Conservation (phyloP, 2,113 vertebrate species). For the Apus apus region DNA sequence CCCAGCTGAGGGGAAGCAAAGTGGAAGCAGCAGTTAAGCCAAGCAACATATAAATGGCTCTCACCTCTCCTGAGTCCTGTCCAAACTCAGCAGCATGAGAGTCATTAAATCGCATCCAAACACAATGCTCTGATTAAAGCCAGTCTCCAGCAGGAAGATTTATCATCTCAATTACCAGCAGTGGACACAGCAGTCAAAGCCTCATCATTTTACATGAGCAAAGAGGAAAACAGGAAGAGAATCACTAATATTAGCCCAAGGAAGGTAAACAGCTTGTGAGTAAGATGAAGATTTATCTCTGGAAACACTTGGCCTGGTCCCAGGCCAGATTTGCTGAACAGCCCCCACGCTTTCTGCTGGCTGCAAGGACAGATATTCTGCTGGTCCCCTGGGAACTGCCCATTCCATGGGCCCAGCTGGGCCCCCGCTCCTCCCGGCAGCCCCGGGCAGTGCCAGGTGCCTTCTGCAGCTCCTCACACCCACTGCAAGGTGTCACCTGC, state of each 20-base stretch:
- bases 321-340: conserved; percentile 27
- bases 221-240: conserved; percentile 68
- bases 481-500: no score
- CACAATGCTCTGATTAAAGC: conserved; percentile 75
- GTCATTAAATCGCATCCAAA: conserved; percentile 75
- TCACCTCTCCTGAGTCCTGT: conserved; percentile 26
- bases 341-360: background rate
- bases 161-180: conserved; percentile 80
- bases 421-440: background rate
- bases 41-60: conserved; percentile 48
- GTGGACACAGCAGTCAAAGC: conserved; percentile 69
- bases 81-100: conserved; percentile 25
- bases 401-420: accelerated
- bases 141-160: conserved; percentile 78
- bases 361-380: background rate
- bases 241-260: conserved; percentile 72
- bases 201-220: conserved; percentile 70
- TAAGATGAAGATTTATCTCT: conserved; percentile 65
- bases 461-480: background rate
- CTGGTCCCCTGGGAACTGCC: background rate
- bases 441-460: background rate
- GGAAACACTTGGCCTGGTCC: background rate
- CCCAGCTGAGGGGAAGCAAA: conserved; percentile 8
- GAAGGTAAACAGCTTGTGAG: conserved; percentile 62
- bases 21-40: conserved; percentile 28